phyloP scores from a whole-genome alignment of 2,888 invertebrate genomes.

The Operophtera brumata region DNA sequence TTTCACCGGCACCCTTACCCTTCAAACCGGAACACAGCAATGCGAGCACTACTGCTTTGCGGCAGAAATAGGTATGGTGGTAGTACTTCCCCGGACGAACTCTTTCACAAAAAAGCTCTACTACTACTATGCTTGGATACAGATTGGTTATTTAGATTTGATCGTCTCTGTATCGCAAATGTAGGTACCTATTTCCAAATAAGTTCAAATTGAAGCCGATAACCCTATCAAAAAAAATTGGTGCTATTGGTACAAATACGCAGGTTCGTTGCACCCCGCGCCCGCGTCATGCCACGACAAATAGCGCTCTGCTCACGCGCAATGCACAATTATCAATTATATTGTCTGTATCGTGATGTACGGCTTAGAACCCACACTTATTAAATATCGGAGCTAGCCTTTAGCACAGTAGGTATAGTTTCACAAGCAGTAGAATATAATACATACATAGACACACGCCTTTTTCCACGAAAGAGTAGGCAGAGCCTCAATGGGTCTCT shows the following conservation, averaged over 20 bases:
- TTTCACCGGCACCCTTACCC: too few relatives aligned
- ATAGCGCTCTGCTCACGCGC: conserved; percentile 36
- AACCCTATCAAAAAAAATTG: background rate
- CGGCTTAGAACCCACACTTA: conserved; percentile 30
- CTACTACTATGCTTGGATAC: too few relatives aligned
- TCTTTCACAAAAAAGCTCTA: too few relatives aligned
- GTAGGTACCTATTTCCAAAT: background rate
- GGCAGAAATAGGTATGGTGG: too few relatives aligned
- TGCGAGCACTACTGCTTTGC: too few relatives aligned
- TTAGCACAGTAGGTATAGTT: conserved; percentile 5
- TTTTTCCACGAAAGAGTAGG: too few relatives aligned
- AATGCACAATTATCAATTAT: conserved; percentile 46
- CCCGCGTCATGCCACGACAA: conserved; percentile 33
- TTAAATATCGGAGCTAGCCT: conserved; percentile 24
- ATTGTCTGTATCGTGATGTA: conserved; percentile 47
- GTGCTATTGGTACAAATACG: background rate
- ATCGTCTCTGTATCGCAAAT: too few relatives aligned
- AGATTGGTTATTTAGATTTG: too few relatives aligned
- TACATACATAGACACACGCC: background rate
- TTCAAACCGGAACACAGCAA: too few relatives aligned
- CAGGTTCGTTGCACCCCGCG: conserved; percentile 17
- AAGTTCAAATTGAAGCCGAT: background rate
- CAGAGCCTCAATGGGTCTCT: too few relatives aligned
- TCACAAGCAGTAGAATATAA: conserved; percentile 5
- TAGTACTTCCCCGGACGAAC: too few relatives aligned